Evolutionary conservation across 92 coral and sea anemone genomes (phyloP), one percentile per base, ranked within the genome.

Genomic region (Virgularia gustaviana): DNA sequence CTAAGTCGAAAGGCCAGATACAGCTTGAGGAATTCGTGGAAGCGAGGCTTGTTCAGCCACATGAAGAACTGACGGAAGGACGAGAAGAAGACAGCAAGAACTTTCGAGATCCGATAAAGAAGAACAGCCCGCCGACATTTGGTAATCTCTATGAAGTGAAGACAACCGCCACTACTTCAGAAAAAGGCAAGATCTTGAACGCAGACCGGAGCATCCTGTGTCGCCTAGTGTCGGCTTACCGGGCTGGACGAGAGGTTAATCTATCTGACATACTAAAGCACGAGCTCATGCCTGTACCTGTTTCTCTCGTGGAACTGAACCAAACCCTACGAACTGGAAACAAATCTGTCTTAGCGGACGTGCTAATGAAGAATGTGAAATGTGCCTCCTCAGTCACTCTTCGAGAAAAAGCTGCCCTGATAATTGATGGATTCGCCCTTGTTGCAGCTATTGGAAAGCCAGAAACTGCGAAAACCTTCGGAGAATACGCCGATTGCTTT

Each of bases 1-100:
- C 83, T 27, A 3, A 49, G 30, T 19, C 18, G 30, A 67, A 70
- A n/a, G 83, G 83, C 22, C 83, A 68, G 32, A 8, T 27, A 32
- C 41, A 78, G 36, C 22, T 78, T 11, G 51, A 28, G 23, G 34
- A 51, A 36, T 71, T 78, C 35, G 83, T 78, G 6, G 12, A 57
- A 19, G 18, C 19, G 18, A 28, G 64, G 34, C 35, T 57, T 4
- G 12, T 28, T 6, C 31, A 6, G 32, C 56, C 30, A 47, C 15
- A 39, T 15, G n/a, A n/a, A n/a, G n/a, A n/a, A n/a, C n/a, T n/a
- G n/a, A n/a, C n/a, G n/a, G n/a, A 39, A 7, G 18, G 15, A 3
- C 8, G 22, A 15, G 55, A 65, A 10, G 55, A 29, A 2, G 29
- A 47, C 3, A 19, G 20, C 22, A 57, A 4, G 6, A 37, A 12